Base-by-base conservation (phyloP, 2,113 vertebrate species). In the Murina feae region DNA sequence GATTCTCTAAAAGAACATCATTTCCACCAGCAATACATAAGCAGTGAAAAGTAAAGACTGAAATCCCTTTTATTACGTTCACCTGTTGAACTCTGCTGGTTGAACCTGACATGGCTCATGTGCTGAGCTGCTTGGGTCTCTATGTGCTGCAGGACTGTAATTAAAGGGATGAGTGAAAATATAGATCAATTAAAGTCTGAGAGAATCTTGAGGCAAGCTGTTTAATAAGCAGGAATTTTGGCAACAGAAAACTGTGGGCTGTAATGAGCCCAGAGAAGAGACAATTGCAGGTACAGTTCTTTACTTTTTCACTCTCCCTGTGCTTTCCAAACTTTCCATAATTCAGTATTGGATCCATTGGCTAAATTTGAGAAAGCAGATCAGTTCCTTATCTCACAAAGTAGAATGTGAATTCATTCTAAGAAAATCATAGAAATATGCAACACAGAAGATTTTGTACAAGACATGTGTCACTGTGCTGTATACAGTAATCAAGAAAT, bases 161-260 rank as follows among this genome's bases (percentile, higher is more conserved):
- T 97, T 94, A 95, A 93, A 95, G 47, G 35, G 66, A 81, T 87
- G 85, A 94, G 80, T 91, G 82, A 96, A 97, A 91, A 39, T 91
- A 14, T 82, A 78, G 88, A 65, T 93, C 95, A 96, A 92, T 95
- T 97, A 88, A 96, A 94, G 78, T 93, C 66, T 85, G 90, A 93
- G 80, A 79, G 47, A 71, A 37, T 94, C 90, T 92, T 14, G 5
- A 75, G 51, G 76, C 37, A 79, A 37, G 44, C 65, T 94, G 17
- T 85, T 95, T 95, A 90, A 84, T 92, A 94, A 72, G 76, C 10
- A 55, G n/a, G n/a, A 76, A 93, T 96, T 87, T 90, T 93, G 93
- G 92, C 95, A 97, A 55, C 0, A 3, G 53, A 78, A 86, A 37
- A 55, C 63, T 72, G 39, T 89, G 65, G 89, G 39, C 21, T 89